phyloP scores from a whole-genome alignment of 1,140 invertebrate species.

The Danaus melanippus region DNA sequence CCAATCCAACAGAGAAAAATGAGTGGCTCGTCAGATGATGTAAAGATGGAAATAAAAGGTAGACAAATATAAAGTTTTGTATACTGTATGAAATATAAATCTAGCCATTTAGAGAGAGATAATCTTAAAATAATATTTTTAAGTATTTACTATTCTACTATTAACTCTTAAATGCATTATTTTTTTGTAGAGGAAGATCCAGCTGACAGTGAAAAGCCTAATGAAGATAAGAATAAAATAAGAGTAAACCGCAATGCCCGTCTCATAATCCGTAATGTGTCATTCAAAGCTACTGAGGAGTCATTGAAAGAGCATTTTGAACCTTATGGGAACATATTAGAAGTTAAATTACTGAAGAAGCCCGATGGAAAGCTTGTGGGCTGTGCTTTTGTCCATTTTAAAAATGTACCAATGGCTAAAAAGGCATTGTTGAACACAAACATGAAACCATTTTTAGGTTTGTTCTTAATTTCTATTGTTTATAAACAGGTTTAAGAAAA shows the following conservation, averaged over 20 bases:
- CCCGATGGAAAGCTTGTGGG: slow-evolving; percentile 85
- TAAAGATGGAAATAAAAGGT: slow-evolving; percentile 27
- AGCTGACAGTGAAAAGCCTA: slow-evolving; percentile 16
- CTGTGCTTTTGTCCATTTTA: slow-evolving; percentile 88
- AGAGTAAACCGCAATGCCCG: slow-evolving; percentile 71
- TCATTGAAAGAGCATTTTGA: slow-evolving; percentile 81
- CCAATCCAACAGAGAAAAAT: slow-evolving; percentile 16
- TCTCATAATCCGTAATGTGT: slow-evolving; percentile 84
- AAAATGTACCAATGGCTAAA: slow-evolving; percentile 82
- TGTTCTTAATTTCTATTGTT: slow-evolving; percentile 16
- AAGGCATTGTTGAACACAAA: slow-evolving; percentile 85
- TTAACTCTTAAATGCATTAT: background rate
- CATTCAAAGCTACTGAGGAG: slow-evolving; percentile 83
- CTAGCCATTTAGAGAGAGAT: too few relatives aligned
- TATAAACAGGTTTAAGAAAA: too few relatives aligned
- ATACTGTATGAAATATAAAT: too few relatives aligned
- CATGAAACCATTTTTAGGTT: slow-evolving; percentile 81
- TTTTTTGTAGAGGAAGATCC: slow-evolving; percentile 21
- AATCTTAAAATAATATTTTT: too few relatives aligned
- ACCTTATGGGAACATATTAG: slow-evolving; percentile 82
- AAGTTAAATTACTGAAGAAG: slow-evolving; percentile 84
- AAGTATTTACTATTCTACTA: background rate
- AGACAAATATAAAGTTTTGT: slow-evolving; percentile 2
- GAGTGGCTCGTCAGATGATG: slow-evolving; percentile 19
- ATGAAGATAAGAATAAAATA: slow-evolving; percentile 39